Percentiles rank a stretch among this genome's conserved stretches.
Evolutionary conservation across 2,797 vertebrate species (phyloP).

Genomic region (Epinephelus coioides): DNA sequence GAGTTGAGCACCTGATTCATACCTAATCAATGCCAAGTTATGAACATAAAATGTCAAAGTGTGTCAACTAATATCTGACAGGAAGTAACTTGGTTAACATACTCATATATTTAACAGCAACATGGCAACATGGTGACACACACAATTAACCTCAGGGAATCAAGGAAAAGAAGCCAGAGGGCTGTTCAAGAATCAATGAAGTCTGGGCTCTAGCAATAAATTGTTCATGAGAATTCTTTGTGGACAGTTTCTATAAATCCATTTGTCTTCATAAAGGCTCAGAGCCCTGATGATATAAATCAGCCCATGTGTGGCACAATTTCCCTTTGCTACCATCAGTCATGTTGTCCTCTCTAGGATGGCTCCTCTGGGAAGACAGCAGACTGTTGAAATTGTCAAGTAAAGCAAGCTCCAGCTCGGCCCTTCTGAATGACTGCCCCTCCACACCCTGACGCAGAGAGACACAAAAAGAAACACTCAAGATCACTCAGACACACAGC

Average conservation of each 20-base stretch:
- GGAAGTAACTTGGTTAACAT: background rate
- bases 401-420: constrained; percentile 89
- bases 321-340: constrained; percentile 55
- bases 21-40: background rate
- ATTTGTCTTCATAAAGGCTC: background rate
- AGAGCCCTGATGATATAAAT: background rate
- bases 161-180: background rate
- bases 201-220: background rate
- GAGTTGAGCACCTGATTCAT: background rate
- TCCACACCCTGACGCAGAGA: constrained; percentile 83
- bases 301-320: background rate
- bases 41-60: background rate
- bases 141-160: background rate
- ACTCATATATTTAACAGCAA: background rate
- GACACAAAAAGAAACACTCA: constrained; percentile 19
- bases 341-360: constrained; percentile 47
- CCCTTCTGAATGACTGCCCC: constrained; percentile 83
- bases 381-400: constrained; percentile 86
- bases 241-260: background rate
- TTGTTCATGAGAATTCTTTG: background rate
- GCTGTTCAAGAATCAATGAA: background rate
- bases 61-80: background rate
- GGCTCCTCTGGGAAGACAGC: constrained; percentile 73
- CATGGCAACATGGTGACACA: background rate
- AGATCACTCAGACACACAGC: constrained; percentile 25